Evolutionary conservation across 2,797 vertebrate species (phyloP).

Genomic region (Helarctos malayanus): DNA sequence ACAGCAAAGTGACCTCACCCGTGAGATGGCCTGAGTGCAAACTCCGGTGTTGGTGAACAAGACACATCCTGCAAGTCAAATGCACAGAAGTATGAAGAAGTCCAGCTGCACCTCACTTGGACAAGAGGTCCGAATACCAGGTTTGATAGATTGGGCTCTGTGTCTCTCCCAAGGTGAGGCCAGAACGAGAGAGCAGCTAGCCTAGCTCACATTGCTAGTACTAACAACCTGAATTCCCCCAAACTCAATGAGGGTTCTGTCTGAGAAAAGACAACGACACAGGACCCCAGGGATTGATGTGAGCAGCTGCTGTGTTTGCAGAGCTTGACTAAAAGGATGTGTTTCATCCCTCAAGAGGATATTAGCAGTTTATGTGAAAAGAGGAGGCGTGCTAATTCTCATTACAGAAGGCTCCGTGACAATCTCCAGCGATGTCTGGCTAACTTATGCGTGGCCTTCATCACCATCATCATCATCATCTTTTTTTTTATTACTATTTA

Average conservation of each 20-base stretch:
- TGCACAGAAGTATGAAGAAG: neutral
- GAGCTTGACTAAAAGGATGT: constrained; percentile 44
- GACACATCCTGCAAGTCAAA: constrained; percentile 31
- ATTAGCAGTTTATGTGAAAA: constrained; percentile 33
- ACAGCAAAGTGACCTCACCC: constrained; percentile 71
- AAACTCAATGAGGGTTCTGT: constrained; percentile 5
- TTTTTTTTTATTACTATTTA: neutral
- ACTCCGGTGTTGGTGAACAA: neutral
- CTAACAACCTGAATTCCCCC: neutral
- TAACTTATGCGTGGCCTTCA: neutral
- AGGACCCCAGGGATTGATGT: neutral
- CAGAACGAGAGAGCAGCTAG: neutral
- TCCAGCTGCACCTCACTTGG: neutral
- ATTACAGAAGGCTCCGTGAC: neutral
- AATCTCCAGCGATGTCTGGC: neutral
- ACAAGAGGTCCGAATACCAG: neutral
- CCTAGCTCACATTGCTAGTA: neutral
- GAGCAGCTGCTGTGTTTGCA: constrained; percentile 65
- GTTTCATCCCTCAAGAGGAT: neutral
- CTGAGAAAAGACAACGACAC: neutral
- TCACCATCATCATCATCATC: neutral
- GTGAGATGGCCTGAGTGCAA: neutral
- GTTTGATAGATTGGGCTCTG: neutral
- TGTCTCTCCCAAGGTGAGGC: neutral
- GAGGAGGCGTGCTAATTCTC: neutral